Percentiles rank a stretch among this genome's conserved stretches.
These are phyloP conservation scores for Dasyprocta punctata DNA, from an alignment of 2,113 vertebrate species.

Conservation along the genomic window DNA sequence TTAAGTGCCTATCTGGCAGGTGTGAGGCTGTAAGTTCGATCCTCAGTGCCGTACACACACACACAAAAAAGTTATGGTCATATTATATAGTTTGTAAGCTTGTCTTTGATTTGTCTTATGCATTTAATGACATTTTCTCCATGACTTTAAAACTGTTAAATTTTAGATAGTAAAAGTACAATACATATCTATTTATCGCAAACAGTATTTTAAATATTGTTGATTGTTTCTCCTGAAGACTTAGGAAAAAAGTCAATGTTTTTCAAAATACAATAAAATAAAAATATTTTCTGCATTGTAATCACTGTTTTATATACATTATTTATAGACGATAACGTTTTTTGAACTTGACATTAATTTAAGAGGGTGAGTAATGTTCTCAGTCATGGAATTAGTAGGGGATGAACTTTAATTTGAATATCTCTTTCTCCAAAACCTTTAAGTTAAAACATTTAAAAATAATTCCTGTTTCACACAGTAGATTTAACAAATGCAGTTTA, in stretches of 20 bases:
- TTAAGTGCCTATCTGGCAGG: too few species aligned
- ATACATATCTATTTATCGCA: not conserved
- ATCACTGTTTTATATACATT: not conserved
- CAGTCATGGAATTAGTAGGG: not conserved
- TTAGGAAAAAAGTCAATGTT: not conserved
- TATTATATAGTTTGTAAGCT: not conserved
- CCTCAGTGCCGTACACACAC: too few species aligned
- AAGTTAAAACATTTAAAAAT: slow-evolving; percentile 8
- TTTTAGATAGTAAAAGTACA: not conserved
- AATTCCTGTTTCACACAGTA: not conserved
- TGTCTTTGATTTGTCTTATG: not conserved
- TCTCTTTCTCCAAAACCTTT: not conserved
- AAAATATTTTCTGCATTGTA: not conserved
- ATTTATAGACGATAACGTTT: not conserved
- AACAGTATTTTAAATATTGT: not conserved
- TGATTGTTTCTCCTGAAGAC: not conserved
- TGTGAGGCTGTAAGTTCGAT: too few species aligned
- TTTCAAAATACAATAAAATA: not conserved
- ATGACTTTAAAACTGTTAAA: not conserved
- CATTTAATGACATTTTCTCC: not conserved
- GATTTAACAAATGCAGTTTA: slow-evolving; percentile 8
- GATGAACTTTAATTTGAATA: not conserved
- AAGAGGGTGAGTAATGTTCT: not conserved
- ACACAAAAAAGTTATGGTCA: not conserved
- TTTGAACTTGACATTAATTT: not conserved